Evolutionary conservation across 30 jellyfish, hydroid and myxozoan species (phyloP).

Genomic region (Hydra vulgaris): DNA sequence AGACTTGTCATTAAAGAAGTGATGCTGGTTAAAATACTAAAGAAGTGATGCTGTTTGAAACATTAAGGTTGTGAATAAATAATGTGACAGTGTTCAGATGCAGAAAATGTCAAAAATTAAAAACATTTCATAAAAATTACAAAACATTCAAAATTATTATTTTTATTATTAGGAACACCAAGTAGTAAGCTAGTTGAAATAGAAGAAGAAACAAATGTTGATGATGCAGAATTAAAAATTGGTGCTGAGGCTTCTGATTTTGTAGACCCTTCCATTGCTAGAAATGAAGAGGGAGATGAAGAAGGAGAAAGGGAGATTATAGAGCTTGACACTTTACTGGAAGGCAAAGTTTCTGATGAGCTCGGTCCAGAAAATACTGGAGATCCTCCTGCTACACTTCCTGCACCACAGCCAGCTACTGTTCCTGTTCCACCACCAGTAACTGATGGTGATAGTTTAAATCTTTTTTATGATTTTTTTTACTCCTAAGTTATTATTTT

Average conservation of each 20-base stretch:
- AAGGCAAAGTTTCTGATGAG: slow-evolving; percentile 1
- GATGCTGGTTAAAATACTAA: too few relatives aligned
- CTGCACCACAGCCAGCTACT: too few relatives aligned
- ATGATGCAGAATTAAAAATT: not conserved
- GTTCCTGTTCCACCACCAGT: slow-evolving; percentile 9
- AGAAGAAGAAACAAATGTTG: slow-evolving; percentile 11
- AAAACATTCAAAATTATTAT: too few relatives aligned
- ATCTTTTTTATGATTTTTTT: not conserved
- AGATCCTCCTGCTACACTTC: not conserved
- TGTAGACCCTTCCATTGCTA: not conserved
- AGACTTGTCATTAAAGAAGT: too few relatives aligned
- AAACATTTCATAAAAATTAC: too few relatives aligned
- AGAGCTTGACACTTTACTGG: not conserved
- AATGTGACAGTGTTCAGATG: too few relatives aligned
- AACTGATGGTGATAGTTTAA: slow-evolving; percentile 16
- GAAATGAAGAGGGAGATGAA: slow-evolving; percentile 5
- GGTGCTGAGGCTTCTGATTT: slow-evolving; percentile 22
- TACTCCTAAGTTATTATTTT: not conserved
- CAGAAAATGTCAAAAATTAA: too few relatives aligned
- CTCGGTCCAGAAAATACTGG: not conserved
- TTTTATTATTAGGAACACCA: not conserved
- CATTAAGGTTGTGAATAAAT: too few relatives aligned
- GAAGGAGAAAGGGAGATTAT: slow-evolving; percentile 21
- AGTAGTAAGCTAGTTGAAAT: not conserved
- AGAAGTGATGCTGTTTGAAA: too few relatives aligned